Percentiles rank a stretch among this genome's conserved stretches.
These are phyloP conservation scores for Dasysyrphus tricinctus DNA, from an alignment of 2,888 invertebrate species.

Conservation along the genomic window DNA sequence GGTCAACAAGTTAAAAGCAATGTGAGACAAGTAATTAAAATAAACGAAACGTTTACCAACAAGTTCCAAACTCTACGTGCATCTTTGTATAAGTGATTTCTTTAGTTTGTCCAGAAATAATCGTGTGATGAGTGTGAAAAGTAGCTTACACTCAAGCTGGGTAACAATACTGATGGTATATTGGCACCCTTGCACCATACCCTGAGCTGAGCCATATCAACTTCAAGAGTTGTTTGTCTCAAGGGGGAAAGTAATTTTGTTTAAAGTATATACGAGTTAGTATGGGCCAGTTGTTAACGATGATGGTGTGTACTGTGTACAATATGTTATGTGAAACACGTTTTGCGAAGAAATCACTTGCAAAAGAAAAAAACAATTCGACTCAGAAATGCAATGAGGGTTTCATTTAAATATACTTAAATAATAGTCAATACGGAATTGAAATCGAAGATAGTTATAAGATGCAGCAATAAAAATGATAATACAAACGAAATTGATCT, in stretches of 20 bases:
- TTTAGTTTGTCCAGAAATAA: constrained; percentile 17
- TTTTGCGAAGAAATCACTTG: constrained; percentile 59
- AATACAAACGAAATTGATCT: constrained; percentile 50
- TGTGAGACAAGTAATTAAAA: constrained; percentile 4
- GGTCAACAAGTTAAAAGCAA: constrained; percentile 14
- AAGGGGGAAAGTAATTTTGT: constrained; percentile 50
- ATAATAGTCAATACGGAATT: constrained; percentile 37
- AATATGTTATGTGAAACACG: constrained; percentile 65
- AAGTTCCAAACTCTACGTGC: constrained; percentile 24
- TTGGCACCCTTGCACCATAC: constrained; percentile 13
- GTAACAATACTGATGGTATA: neutral
- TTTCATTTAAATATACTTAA: constrained; percentile 41
- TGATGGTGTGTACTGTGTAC: constrained; percentile 4
- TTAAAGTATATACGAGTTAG: neutral
- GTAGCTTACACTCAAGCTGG: constrained; percentile 1
- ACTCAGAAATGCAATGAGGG: constrained; percentile 51
- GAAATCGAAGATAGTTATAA: constrained; percentile 12
- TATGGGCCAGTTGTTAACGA: constrained; percentile 39
- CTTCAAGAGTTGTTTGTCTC: constrained; percentile 17
- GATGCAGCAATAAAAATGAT: constrained; percentile 39
- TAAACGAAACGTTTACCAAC: constrained; percentile 3
- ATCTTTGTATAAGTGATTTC: constrained; percentile 22
- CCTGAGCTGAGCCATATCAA: neutral
- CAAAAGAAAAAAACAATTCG: constrained; percentile 43
- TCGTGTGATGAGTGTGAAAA: constrained; percentile 3